phyloP scores from a whole-genome alignment of 1,140 invertebrate genomes.

The Neocloeon triangulifer region DNA sequence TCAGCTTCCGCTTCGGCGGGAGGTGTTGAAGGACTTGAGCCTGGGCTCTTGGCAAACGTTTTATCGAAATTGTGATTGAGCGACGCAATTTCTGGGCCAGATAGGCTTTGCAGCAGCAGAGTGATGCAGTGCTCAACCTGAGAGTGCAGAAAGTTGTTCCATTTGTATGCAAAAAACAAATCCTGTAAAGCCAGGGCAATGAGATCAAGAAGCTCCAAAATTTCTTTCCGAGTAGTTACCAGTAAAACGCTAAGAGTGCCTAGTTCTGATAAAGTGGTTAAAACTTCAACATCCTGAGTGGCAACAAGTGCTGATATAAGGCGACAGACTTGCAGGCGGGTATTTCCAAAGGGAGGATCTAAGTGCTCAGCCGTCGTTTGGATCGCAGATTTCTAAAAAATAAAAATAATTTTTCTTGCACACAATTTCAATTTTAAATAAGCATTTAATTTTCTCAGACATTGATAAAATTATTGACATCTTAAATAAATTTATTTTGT shows the following conservation, averaged over 20 bases:
- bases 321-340: conserved; percentile 48
- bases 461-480: too few species aligned
- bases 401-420: too few species aligned
- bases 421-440: too few species aligned
- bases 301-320: conserved; percentile 42
- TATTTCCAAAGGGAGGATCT: conserved; percentile 50
- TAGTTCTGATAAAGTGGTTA: conserved; percentile 23
- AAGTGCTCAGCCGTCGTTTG: conserved; percentile 36
- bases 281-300: conserved; percentile 35
- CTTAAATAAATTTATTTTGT: too few species aligned
- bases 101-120: conserved; percentile 10
- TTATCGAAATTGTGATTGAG: conserved; percentile 14
- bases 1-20: not conserved
- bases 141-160: conserved; percentile 79
- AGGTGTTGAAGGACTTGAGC: conserved; percentile 3
- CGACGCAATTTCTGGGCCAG: conserved; percentile 10
- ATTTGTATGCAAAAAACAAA: conserved; percentile 58
- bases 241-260: conserved; percentile 35
- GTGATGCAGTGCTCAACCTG: conserved; percentile 53
- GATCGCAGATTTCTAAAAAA: conserved; percentile 28
- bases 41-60: conserved; percentile 17
- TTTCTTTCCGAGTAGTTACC: conserved; percentile 20
- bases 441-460: too few species aligned
- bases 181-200: too few species aligned
- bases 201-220: too few species aligned